Evolutionary conservation across 1,140 invertebrate species (phyloP), one percentile per base, ranked within the genome.

Genomic region (Heterodera carotae): DNA sequence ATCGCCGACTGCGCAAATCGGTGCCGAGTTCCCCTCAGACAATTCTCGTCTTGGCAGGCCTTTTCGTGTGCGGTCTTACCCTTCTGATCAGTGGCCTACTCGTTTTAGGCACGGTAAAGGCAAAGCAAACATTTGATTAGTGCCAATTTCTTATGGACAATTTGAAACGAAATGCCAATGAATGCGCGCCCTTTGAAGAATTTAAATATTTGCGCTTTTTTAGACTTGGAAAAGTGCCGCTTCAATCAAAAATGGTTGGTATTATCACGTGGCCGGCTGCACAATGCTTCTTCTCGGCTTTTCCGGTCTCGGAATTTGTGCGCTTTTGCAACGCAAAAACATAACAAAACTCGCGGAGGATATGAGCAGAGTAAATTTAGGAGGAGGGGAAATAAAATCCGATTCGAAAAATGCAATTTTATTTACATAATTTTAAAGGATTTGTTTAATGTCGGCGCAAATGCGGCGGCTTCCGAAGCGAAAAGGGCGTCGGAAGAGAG

Each of bases 1-100:
- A 79, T 31, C 34, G 34, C 8, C 73, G 59, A 25, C 43, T 22
- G 27, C 66, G 39, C 29, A 79, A 79, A 60, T 53, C 59, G 27
- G 78, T 36, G 25, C 78, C 78, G 22, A 79, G 78, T 56, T 79
- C 78, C 68, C 76, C 62, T 27, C 60, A 64, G 29, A 79, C 78
- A 22, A 76, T 81, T 31, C 60, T 79, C 29, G 68, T 75, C 4
- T 22, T 79, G 7, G 43, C 78, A 34, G 78, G 78, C 27, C 79
- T 79, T n/a, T 80, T 79, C 53, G 69, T 79, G 2, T 79, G 78
- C 67, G 78, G 78, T 15, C 33, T 79, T 25, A 80, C 64, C 31
- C 60, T 79, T 29, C 64, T 81, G 27, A 25, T 80, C 29, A 80
- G 77, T 33, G 78, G 77, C 5, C n/a, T 81, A 7, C 71, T 79